A percentile compares a stretch with the other conserved stretches of the same genome.
phyloP scores from a whole-genome alignment of 2,797 vertebrate species.

The Bufotes viridis region DNA sequence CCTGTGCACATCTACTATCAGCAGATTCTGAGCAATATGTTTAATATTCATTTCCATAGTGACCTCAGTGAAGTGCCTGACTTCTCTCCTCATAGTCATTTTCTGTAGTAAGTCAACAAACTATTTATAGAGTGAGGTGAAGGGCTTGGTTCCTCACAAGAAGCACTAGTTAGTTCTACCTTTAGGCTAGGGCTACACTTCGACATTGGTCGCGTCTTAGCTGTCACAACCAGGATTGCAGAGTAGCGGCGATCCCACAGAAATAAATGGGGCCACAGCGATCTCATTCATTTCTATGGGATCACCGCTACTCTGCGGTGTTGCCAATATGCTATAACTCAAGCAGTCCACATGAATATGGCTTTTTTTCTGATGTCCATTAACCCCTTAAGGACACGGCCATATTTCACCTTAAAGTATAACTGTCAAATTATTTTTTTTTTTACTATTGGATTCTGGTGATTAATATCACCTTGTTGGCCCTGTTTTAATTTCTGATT shows the following conservation, averaged over 20 bases:
- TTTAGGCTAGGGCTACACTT: neutral
- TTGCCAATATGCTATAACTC: neutral
- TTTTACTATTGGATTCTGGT: no score
- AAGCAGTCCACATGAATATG: neutral
- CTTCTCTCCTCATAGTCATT: constrained; percentile 17
- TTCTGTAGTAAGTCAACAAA: neutral
- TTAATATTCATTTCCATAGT: constrained; percentile 20
- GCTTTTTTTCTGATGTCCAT: neutral
- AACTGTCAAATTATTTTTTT: no score
- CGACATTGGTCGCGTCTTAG: no score
- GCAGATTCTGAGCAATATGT: neutral
- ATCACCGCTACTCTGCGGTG: neutral
- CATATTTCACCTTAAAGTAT: no score
- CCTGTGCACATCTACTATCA: neutral
- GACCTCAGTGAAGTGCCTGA: neutral
- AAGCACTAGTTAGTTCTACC: neutral
- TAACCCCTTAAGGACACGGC: no score
- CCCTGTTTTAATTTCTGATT: no score
- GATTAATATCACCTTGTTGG: no score
- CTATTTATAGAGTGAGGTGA: constrained; percentile 16
- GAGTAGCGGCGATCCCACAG: no score
- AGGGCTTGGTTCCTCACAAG: neutral
- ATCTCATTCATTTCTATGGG: no score
- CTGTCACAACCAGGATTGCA: no score
- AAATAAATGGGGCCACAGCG: no score